phyloP scores from a whole-genome alignment of 2,113 vertebrate species.

The Anthoscopus minutus region DNA sequence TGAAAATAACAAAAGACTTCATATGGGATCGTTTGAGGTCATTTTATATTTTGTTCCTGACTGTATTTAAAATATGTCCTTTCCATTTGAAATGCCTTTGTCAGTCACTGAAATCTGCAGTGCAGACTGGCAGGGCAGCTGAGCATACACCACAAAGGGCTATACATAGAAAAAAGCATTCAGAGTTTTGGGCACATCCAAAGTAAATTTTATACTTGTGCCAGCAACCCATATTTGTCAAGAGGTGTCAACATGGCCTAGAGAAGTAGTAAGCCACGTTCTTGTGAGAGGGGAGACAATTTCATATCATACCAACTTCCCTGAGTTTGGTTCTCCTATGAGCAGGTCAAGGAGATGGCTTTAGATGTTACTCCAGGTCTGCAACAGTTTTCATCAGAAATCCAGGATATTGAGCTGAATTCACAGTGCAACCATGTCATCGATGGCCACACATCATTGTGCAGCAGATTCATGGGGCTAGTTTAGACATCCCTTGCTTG shows the following conservation, averaged over 20 bases:
- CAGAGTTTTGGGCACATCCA: neutral
- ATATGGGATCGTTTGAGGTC: conserved; percentile 2
- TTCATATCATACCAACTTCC: neutral
- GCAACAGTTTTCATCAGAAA: neutral
- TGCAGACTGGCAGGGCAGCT: neutral
- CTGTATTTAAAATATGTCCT: conserved; percentile 7
- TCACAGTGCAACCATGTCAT: neutral
- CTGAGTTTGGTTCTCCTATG: neutral
- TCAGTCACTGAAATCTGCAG: neutral
- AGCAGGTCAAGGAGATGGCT: neutral
- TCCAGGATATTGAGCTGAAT: neutral
- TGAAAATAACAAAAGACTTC: conserved; percentile 46
- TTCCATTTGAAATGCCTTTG: neutral
- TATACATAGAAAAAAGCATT: neutral
- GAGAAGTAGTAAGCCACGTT: neutral
- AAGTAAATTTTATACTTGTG: neutral
- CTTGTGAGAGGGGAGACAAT: neutral
- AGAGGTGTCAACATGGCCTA: neutral
- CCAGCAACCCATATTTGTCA: neutral
- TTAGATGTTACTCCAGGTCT: neutral
- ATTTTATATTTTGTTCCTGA: conserved; percentile 23
- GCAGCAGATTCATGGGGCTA: neutral
- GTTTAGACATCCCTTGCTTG: neutral
- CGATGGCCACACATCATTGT: neutral
- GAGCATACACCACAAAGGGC: neutral